phyloP scores from a whole-genome alignment of 2,797 vertebrate species.

The Rhinophrynus dorsalis region DNA sequence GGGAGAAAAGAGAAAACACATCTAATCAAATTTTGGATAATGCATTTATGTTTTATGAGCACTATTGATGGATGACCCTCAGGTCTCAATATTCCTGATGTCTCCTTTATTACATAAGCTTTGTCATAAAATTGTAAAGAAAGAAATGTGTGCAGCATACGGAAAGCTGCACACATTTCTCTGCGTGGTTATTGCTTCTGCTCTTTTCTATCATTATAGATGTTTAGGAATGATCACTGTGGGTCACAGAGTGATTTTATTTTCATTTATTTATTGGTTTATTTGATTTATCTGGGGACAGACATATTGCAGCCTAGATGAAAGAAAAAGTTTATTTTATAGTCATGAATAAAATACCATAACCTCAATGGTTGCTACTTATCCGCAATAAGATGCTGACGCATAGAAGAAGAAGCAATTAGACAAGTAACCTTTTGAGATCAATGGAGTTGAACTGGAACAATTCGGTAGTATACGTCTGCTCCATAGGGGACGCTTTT shows the following conservation, averaged over 20 bases:
- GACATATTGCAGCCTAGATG: background rate
- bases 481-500: too few species aligned
- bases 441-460: too few species aligned
- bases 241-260: conserved; percentile 2
- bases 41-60: conserved; percentile 61
- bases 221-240: background rate
- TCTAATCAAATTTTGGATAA: conserved; percentile 60
- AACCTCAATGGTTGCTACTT: too few species aligned
- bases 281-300: background rate
- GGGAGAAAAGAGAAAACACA: conserved; percentile 43
- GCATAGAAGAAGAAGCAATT: too few species aligned
- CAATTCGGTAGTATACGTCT: too few species aligned
- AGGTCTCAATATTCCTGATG: conserved; percentile 56
- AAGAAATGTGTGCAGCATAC: background rate
- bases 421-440: too few species aligned
- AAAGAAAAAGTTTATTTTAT: too few species aligned
- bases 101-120: conserved; percentile 46
- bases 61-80: conserved; percentile 56
- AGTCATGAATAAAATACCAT: too few species aligned
- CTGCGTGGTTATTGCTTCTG: background rate
- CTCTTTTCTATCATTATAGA: background rate
- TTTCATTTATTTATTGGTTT: conserved; percentile 19
- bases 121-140: conserved; percentile 51
- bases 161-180: background rate
- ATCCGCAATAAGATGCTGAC: too few species aligned